Percentiles rank a stretch among this genome's conserved stretches.
These are phyloP conservation scores for Theocolax elegans DNA, from an alignment of 1,140 invertebrate genomes.

Conservation along the genomic window DNA sequence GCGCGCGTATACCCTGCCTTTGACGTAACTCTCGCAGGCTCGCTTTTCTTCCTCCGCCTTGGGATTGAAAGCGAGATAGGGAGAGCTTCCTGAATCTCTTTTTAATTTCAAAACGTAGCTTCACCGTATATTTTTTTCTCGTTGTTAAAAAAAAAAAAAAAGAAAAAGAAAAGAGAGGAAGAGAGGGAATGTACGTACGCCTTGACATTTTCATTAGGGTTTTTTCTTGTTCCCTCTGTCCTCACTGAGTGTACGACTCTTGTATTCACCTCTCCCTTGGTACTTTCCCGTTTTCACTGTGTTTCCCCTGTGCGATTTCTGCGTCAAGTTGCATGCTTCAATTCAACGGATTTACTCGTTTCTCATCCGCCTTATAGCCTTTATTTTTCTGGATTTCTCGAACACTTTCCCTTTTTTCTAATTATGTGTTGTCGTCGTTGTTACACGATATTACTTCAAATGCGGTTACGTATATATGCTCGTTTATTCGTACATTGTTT, in stretches of 20 bases:
- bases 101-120: conserved; percentile 27
- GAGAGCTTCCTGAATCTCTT: background rate
- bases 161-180: background rate
- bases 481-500: too few species aligned
- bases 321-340: background rate
- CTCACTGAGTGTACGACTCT: too few species aligned
- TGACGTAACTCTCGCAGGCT: conserved; percentile 21
- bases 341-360: background rate
- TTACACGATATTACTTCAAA: too few species aligned
- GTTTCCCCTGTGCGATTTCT: too few species aligned
- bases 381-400: too few species aligned
- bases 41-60: background rate
- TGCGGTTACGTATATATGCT: too few species aligned
- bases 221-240: background rate
- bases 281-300: too few species aligned
- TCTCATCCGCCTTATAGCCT: background rate
- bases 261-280: background rate
- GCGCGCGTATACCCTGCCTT: background rate
- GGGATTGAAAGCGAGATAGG: background rate
- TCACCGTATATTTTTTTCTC: background rate
- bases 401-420: background rate
- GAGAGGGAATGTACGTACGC: background rate
- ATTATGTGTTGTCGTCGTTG: too few species aligned
- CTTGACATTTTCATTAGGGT: conserved; percentile 3
- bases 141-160: background rate